A percentile compares a stretch with the other conserved stretches of the same genome.
These are phyloP conservation scores for Lathamus discolor DNA, from an alignment of 2,113 vertebrate genomes.

Conservation along the genomic window DNA sequence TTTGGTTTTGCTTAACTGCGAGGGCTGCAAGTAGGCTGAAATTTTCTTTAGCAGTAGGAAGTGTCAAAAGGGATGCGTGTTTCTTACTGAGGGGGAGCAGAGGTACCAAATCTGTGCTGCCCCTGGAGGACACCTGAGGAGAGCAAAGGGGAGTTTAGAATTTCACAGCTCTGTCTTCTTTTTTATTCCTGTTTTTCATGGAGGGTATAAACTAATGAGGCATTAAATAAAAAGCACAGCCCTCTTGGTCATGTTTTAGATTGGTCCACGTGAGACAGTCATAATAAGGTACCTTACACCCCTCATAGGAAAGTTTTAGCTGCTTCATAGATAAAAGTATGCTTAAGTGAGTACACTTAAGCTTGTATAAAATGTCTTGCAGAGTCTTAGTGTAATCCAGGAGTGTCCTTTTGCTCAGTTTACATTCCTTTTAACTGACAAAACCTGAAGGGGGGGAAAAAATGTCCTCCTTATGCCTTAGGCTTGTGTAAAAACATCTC, in stretches of 20 bases:
- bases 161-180: background rate
- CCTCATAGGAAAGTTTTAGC: background rate
- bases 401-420: background rate
- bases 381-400: background rate
- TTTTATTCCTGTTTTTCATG: background rate
- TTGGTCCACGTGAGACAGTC: background rate
- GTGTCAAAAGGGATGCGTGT: background rate
- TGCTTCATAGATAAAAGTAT: background rate
- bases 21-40: background rate
- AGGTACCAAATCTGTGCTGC: background rate
- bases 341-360: background rate
- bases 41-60: background rate
- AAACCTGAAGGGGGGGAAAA: background rate
- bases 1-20: background rate
- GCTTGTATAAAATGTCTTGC: background rate
- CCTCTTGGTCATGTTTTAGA: background rate
- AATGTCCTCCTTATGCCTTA: background rate
- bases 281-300: background rate
- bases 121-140: background rate
- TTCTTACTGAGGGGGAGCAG: background rate
- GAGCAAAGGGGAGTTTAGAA: background rate
- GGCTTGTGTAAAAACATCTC: background rate
- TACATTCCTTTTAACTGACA: constrained; percentile 9
- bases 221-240: background rate
- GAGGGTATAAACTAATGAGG: background rate